Base-by-base conservation (phyloP, 2,888 invertebrate species). In the Pseudoips prasinana region DNA sequence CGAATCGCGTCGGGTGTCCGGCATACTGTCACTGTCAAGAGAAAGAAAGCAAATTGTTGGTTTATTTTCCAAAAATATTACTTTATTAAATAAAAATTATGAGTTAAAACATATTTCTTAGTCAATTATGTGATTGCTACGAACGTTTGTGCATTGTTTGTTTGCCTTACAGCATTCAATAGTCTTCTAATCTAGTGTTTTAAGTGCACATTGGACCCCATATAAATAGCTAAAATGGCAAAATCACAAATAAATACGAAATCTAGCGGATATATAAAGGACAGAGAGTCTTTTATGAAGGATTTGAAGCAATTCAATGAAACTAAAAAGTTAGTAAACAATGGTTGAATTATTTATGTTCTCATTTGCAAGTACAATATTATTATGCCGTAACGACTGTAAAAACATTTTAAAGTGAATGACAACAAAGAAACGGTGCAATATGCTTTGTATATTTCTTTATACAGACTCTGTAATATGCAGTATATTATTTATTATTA, bases 251-350 rank as follows among this genome's bases (percentile, higher is more conserved):
- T 89, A 75, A 88, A 87, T 70, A 83, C 77, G 1, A 87, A 84
- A 60, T 89, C 94, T 59, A 92, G 92, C 79, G 91, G 92, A 68
- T 95, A 95, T 90, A 86, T 92, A 70, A 92, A 92, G 76, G 95
- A 96, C 86, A 93, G 92, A 70, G 94, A 94, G 64, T 91, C 90
- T 57, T 96, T 96, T 90, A 84, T 96, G 53, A 92, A 94, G 77
- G 97, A 97, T 72, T 90, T 98, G 63, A 93, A 94, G 68, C 95
- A 95, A 76, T 98, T 98, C 76, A 97, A 98, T 82, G 96, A 96
- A 56, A 93, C 94, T 61, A 93, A 96, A 90, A 96, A 96, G 98
- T 98, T 87, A 93, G 94, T 90, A 45, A 42, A 23, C n/a, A n/a
- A n/a, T n/a, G n/a, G n/a, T n/a, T n/a, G n/a, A n/a, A n/a, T n/a